Conservation (phyloP, 2,888 invertebrate species). For the Drosophila merina region DNA sequence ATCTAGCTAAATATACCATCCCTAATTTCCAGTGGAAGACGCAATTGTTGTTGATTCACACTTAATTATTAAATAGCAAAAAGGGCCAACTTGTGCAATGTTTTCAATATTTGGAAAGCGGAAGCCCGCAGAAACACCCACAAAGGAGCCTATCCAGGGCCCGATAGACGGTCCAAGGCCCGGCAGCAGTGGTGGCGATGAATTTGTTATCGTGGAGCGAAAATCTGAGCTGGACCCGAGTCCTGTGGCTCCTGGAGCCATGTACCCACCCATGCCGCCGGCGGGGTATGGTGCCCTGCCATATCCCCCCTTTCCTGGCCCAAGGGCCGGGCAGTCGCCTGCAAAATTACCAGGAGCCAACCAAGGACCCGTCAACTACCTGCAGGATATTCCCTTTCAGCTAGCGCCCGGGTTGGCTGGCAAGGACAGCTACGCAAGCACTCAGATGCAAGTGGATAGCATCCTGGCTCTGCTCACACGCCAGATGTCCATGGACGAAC, state of each 20-base stretch:
- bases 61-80: background rate
- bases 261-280: slow-evolving; percentile 72
- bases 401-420: slow-evolving; percentile 74
- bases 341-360: background rate
- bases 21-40: slow-evolving; percentile 13
- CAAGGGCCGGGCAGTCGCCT: slow-evolving; percentile 12
- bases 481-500: slow-evolving; percentile 75
- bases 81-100: slow-evolving; percentile 54
- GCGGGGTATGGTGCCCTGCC: slow-evolving; percentile 52
- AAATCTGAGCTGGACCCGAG: slow-evolving; percentile 54
- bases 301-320: slow-evolving; percentile 58
- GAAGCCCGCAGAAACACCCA: slow-evolving; percentile 71
- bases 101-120: slow-evolving; percentile 80
- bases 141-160: slow-evolving; percentile 59
- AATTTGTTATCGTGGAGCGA: slow-evolving; percentile 80
- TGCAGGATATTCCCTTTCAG: slow-evolving; percentile 81
- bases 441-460: slow-evolving; percentile 80
- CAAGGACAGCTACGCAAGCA: slow-evolving; percentile 69
- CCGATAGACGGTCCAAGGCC: background rate
- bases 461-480: slow-evolving; percentile 80
- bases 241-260: slow-evolving; percentile 28
- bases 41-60: slow-evolving; percentile 20
- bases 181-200: slow-evolving; percentile 56
- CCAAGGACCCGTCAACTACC: slow-evolving; percentile 68
- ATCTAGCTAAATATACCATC: background rate